phyloP scores from a whole-genome alignment of 2,888 invertebrate species.

The Brassicogethes aeneus region DNA sequence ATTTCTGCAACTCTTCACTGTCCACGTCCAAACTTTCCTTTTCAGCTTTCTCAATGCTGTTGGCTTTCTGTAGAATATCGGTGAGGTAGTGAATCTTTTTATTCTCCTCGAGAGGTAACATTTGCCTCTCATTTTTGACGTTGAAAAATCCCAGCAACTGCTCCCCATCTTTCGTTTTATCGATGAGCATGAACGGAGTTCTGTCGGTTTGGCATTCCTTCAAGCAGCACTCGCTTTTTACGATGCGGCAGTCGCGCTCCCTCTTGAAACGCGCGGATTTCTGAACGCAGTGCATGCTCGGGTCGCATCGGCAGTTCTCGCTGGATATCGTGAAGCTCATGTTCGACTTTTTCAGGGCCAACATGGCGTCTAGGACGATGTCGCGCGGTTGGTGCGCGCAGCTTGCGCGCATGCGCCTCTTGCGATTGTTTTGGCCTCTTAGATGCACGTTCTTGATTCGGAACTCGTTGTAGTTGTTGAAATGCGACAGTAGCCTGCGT shows the following conservation, averaged over 20 bases:
- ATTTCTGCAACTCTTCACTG: background rate
- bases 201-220: too few relatives aligned
- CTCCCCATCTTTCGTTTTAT: too few relatives aligned
- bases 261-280: too few relatives aligned
- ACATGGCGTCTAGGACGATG: constrained; percentile 18
- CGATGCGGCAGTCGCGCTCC: too few relatives aligned
- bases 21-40: background rate
- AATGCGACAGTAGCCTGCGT: background rate
- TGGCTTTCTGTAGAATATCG: background rate
- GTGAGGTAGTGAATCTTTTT: too few relatives aligned
- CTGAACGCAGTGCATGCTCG: too few relatives aligned
- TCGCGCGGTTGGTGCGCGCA: constrained; percentile 6
- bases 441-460: background rate
- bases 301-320: too few relatives aligned
- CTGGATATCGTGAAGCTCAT: constrained; percentile 26
- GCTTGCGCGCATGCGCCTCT: background rate
- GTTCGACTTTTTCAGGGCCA: constrained; percentile 20
- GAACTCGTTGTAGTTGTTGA: background rate
- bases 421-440: background rate
- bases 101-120: too few relatives aligned
- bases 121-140: constrained; percentile 19
- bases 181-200: too few relatives aligned
- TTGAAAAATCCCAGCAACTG: constrained; percentile 20
- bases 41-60: background rate
- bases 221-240: too few relatives aligned